Percentiles rank a stretch among this genome's conserved stretches.
These are phyloP conservation scores for Netelia melanura DNA, from an alignment of 2,888 invertebrate genomes.

Conservation along the genomic window DNA sequence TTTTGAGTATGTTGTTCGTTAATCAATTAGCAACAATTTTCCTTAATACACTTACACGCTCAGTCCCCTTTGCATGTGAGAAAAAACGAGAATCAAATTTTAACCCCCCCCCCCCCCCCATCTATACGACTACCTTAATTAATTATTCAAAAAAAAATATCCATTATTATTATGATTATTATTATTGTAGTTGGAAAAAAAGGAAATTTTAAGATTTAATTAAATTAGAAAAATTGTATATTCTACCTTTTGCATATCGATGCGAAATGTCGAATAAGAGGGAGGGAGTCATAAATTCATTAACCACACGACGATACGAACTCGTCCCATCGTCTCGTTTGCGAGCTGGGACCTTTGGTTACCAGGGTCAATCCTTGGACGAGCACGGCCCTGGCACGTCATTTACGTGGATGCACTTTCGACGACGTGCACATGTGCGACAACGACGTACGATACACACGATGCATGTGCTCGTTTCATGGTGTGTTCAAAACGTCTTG, in stretches of 20 bases:
- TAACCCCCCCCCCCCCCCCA: no score
- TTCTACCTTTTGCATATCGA: neutral
- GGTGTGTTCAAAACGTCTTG: constrained; percentile 38
- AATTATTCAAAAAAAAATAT: no score
- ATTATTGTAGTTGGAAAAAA: no score
- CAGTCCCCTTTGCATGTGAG: no score
- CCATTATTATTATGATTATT: no score
- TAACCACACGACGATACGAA: neutral
- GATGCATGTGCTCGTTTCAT: neutral
- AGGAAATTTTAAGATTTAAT: no score
- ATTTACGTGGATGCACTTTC: constrained; percentile 71
- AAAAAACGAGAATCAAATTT: no score
- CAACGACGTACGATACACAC: neutral
- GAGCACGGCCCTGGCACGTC: constrained; percentile 71
- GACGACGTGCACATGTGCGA: constrained; percentile 45
- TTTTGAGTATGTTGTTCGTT: no score
- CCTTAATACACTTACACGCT: no score
- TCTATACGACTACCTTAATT: no score
- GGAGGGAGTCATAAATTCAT: neutral
- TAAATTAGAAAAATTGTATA: no score
- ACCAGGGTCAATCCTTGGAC: constrained; percentile 69
- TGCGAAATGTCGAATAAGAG: constrained; percentile 7
- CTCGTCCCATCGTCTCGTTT: constrained; percentile 9
- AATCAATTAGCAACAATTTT: no score
- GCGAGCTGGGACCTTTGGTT: constrained; percentile 54